Base-by-base conservation (phyloP, 2,888 invertebrate genomes). In the Lingula anatina region DNA sequence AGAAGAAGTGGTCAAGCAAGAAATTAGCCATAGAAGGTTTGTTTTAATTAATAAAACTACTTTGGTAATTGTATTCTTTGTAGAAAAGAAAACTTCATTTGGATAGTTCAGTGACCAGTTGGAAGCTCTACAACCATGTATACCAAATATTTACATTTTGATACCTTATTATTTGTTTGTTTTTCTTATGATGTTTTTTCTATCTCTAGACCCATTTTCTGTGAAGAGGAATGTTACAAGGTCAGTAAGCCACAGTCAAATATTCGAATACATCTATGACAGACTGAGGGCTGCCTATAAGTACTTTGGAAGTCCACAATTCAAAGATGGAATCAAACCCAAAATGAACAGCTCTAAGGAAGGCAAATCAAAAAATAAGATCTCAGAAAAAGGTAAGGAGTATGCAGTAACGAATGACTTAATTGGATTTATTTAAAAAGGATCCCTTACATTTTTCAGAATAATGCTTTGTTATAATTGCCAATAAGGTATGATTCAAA, bases 11-110 rank as follows among this genome's bases (percentile, higher is more conserved):
- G 82, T 77, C 77, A 55, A 74, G 76, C 9, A 76, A 75, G 44
- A 71, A 75, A 26, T 70, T 83, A 44, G 81, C 81, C 18, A 80
- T 84, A 55, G 83, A 83, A 75, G 78, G 78, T 78, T 55, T 25
- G 63, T 70, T 5, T 56, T 73, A 55, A n/a, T n/a, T n/a, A n/a
- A n/a, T n/a, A n/a, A n/a, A n/a, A n/a, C n/a, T n/a, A n/a, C n/a
- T n/a, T n/a, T n/a, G n/a, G n/a, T n/a, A n/a, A n/a, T n/a, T n/a
- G n/a, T n/a, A n/a, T n/a, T n/a, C n/a, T n/a, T n/a, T n/a, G n/a
- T n/a, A n/a, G n/a, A n/a, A n/a, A n/a, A n/a, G n/a, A n/a, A n/a
- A n/a, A n/a, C n/a, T n/a, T n/a, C n/a, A n/a, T n/a, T n/a, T n/a
- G n/a, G n/a, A n/a, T n/a, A n/a, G n/a, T n/a, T n/a, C n/a, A n/a